phyloP scores from a whole-genome alignment of 2,797 vertebrate genomes.

The Apogon hyalosoma region DNA sequence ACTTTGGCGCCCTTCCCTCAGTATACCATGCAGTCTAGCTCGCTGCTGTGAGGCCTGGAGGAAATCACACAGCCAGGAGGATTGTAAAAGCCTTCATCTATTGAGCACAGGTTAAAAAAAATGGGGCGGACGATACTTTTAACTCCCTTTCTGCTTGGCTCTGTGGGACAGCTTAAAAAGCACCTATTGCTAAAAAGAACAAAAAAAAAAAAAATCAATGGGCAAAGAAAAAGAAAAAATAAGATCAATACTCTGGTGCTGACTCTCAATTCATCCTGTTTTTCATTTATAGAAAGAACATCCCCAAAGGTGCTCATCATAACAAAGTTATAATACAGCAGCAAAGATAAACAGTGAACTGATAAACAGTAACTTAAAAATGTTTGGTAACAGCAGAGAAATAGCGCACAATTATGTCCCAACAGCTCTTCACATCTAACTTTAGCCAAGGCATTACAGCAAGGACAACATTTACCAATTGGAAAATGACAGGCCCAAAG shows the following conservation, averaged over 20 bases:
- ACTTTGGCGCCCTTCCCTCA: slow-evolving; percentile 71
- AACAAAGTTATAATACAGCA: slow-evolving; percentile 17
- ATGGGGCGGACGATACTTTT: slow-evolving; percentile 63
- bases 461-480: slow-evolving; percentile 16
- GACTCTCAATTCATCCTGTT: slow-evolving; percentile 44
- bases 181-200: slow-evolving; percentile 45
- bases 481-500: slow-evolving; percentile 33
- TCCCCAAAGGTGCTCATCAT: neutral
- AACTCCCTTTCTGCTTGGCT: slow-evolving; percentile 49
- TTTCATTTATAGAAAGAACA: slow-evolving; percentile 31
- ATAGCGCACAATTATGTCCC: neutral
- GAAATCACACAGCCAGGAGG: slow-evolving; percentile 68
- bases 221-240: slow-evolving; percentile 25
- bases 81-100: slow-evolving; percentile 68
- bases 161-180: slow-evolving; percentile 60
- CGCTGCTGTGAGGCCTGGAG: slow-evolving; percentile 78
- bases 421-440: slow-evolving; percentile 4
- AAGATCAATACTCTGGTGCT: slow-evolving; percentile 56
- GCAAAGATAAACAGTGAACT: slow-evolving; percentile 2
- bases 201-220: slow-evolving; percentile 58
- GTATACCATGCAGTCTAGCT: slow-evolving; percentile 69
- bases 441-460: slow-evolving; percentile 8
- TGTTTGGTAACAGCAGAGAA: neutral
- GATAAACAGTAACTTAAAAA: neutral
- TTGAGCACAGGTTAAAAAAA: slow-evolving; percentile 64